phyloP scores from a whole-genome alignment of 1,140 invertebrate genomes.

The Saccostrea glomerata region DNA sequence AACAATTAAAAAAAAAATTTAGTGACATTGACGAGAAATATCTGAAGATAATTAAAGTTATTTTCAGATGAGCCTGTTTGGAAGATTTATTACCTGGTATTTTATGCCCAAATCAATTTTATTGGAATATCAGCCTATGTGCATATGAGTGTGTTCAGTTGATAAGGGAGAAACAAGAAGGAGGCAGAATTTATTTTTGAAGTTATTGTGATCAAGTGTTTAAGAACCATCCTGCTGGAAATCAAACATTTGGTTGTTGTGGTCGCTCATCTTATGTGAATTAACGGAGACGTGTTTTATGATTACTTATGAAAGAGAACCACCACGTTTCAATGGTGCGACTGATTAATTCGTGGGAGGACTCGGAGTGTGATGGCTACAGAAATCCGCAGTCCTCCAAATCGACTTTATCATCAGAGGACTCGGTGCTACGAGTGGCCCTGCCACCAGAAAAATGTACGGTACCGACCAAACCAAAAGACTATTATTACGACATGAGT shows the following conservation, averaged over 20 bases:
- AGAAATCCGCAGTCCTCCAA: neutral
- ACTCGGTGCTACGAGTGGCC: constrained; percentile 32
- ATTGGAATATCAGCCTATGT: neutral
- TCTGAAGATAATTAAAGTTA: constrained; percentile 17
- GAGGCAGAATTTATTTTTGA: neutral
- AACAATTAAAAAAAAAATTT: neutral
- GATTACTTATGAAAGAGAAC: constrained; percentile 32
- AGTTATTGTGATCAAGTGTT: neutral
- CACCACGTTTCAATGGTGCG: constrained; percentile 32
- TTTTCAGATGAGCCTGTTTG: neutral
- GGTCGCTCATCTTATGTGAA: neutral
- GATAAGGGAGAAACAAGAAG: neutral
- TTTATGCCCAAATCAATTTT: neutral
- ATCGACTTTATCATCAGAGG: neutral
- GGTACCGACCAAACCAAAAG: constrained; percentile 58
- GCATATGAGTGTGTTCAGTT: constrained; percentile 9
- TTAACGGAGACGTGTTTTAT: neutral
- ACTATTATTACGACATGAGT: constrained; percentile 66
- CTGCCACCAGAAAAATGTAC: constrained; percentile 44
- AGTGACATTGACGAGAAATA: constrained; percentile 12
- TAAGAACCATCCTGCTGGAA: neutral
- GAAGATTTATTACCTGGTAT: constrained; percentile 9
- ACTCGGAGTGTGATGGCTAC: neutral
- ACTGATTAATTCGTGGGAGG: constrained; percentile 17
- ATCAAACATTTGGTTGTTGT: neutral